Conservation (phyloP, 37 sponge, comb jelly and placozoan genomes). For the Aphrocallistes beatrix region DNA sequence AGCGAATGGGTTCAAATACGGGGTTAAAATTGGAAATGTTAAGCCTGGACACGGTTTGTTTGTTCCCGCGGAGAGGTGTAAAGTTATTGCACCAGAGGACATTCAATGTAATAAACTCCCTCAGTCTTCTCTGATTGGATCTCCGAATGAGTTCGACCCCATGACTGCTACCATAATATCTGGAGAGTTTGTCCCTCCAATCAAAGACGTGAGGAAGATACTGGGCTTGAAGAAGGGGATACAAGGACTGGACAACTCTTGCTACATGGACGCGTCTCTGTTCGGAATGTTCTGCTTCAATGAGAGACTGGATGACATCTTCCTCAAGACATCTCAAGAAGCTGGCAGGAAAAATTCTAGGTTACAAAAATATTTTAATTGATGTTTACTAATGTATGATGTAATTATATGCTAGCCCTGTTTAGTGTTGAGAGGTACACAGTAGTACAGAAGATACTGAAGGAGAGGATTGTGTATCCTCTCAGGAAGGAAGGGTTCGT, state of each 20-base stretch:
- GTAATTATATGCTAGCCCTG: too few relatives aligned
- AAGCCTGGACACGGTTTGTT: conserved; percentile 5
- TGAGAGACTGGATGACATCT: conserved; percentile 53
- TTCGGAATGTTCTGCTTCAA: conserved; percentile 81
- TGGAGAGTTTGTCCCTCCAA: neutral
- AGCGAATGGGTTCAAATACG: neutral
- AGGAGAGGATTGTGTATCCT: neutral
- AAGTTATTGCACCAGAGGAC: neutral
- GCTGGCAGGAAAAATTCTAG: neutral
- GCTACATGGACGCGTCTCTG: conserved; percentile 94
- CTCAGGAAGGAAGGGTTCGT: neutral
- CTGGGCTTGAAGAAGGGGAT: conserved; percentile 51
- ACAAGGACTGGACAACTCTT: conserved; percentile 94
- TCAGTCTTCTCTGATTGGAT: neutral
- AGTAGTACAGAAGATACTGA: neutral
- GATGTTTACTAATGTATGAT: too few relatives aligned
- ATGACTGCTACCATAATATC: neutral
- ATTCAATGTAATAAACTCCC: neutral
- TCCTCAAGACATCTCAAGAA: conserved; percentile 26
- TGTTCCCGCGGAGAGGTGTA: neutral
- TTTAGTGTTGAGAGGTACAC: neutral
- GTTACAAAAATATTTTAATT: too few relatives aligned
- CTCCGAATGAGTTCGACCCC: neutral
- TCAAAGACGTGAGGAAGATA: neutral
- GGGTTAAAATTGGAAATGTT: neutral